These are phyloP conservation scores for Scylla paramamosain DNA, from an alignment of 1,140 invertebrate genomes.

Conservation along the genomic window DNA sequence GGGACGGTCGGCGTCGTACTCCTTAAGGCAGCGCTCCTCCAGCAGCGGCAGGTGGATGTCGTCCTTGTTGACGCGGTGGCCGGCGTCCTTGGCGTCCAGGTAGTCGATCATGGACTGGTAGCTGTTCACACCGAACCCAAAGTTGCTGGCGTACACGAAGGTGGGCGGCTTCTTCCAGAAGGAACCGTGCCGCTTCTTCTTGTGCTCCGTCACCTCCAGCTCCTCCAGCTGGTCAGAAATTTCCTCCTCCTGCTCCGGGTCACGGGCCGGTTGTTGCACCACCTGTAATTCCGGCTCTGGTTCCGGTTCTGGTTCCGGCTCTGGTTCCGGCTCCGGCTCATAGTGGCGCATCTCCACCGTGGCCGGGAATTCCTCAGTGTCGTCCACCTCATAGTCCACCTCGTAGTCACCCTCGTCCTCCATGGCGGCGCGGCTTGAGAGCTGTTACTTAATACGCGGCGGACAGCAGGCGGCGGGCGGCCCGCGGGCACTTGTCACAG, in stretches of 20 bases:
- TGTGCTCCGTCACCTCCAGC: conserved; percentile 75
- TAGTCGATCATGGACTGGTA: conserved; percentile 93
- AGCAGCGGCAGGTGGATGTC: conserved; percentile 86
- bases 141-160: conserved; percentile 88
- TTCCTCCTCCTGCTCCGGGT: background rate
- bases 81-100: conserved; percentile 83
- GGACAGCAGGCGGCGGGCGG: background rate
- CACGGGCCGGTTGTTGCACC: background rate
- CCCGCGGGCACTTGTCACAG: background rate
- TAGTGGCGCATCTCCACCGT: background rate
- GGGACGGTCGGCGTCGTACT: conserved; percentile 80
- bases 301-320: background rate
- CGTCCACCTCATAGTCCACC: conserved; percentile 33
- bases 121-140: conserved; percentile 89
- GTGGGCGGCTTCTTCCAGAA: conserved; percentile 83
- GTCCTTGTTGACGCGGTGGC: conserved; percentile 78
- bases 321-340: conserved; percentile 30
- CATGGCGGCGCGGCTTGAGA: background rate
- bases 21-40: conserved; percentile 85
- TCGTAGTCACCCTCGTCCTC: conserved; percentile 41
- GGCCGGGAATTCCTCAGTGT: conserved; percentile 17
- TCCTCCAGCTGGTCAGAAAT: conserved; percentile 63
- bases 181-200: conserved; percentile 77
- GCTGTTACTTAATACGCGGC: background rate
- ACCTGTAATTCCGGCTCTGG: background rate